Conservation (phyloP, 2,797 vertebrate species). For the Paedocypris micromegethes region DNA sequence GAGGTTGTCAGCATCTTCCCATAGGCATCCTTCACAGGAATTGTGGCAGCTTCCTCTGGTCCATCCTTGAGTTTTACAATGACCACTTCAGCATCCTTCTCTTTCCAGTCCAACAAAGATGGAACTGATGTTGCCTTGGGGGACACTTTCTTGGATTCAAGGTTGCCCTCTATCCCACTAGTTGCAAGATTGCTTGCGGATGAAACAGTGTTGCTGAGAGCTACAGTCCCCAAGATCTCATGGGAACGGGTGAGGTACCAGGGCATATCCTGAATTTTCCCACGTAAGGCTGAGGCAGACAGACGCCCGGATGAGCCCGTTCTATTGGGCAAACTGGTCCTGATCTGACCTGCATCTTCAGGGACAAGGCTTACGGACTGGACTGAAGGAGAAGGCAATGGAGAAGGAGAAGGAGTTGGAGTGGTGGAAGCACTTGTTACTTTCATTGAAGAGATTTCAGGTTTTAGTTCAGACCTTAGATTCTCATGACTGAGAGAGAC, state of each 20-base stretch:
- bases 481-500: slow-evolving; percentile 76
- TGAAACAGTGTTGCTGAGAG: slow-evolving; percentile 64
- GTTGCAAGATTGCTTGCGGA: slow-evolving; percentile 44
- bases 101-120: slow-evolving; percentile 54
- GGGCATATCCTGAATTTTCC: slow-evolving; percentile 75
- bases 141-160: slow-evolving; percentile 45
- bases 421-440: slow-evolving; percentile 43
- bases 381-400: slow-evolving; percentile 56
- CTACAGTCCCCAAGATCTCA: slow-evolving; percentile 71
- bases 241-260: slow-evolving; percentile 79
- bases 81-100: slow-evolving; percentile 64
- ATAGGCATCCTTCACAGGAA: slow-evolving; percentile 57
- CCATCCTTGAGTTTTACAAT: slow-evolving; percentile 72
- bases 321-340: slow-evolving; percentile 60
- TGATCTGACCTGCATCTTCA: slow-evolving; percentile 62
- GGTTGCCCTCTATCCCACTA: slow-evolving; percentile 57
- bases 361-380: slow-evolving; percentile 49
- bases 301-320: slow-evolving; percentile 63
- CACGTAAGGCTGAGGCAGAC: slow-evolving; percentile 70
- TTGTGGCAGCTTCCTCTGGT: slow-evolving; percentile 59
- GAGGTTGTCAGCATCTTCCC: slow-evolving; percentile 53
- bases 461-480: slow-evolving; percentile 65
- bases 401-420: slow-evolving; percentile 60
- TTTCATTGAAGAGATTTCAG: slow-evolving; percentile 54
- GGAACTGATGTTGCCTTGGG: slow-evolving; percentile 44